These are phyloP conservation scores for Sebastes oblongus DNA, from an alignment of 2,797 vertebrate genomes.

Conservation along the genomic window DNA sequence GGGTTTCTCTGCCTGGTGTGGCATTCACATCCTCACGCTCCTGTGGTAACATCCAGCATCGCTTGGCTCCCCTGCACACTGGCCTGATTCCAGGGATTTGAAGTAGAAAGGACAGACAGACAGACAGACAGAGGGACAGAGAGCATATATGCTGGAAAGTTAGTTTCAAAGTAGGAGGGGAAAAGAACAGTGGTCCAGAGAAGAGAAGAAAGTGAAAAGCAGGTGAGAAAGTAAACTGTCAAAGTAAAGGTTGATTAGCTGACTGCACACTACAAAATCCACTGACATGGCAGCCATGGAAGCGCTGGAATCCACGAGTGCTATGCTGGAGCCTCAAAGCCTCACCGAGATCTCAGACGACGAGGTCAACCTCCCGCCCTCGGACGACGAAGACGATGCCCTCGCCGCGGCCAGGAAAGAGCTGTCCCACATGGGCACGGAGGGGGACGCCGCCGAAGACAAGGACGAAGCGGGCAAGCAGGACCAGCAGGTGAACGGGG, in stretches of 20 bases:
- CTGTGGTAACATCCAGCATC: slow-evolving; percentile 76
- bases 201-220: slow-evolving; percentile 16
- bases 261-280: slow-evolving; percentile 16
- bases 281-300: slow-evolving; percentile 74
- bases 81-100: slow-evolving; percentile 77
- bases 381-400: slow-evolving; percentile 81
- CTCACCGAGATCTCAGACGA: slow-evolving; percentile 84
- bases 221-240: slow-evolving; percentile 28
- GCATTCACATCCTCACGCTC: slow-evolving; percentile 83
- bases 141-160: slow-evolving; percentile 26
- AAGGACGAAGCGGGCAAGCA: slow-evolving; percentile 77
- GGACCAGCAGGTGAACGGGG: slow-evolving; percentile 90
- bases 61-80: slow-evolving; percentile 68
- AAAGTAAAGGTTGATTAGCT: slow-evolving; percentile 25
- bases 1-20: slow-evolving; percentile 82
- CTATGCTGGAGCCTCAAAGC: slow-evolving; percentile 69
- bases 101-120: slow-evolving; percentile 51
- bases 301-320: slow-evolving; percentile 87
- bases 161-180: slow-evolving; percentile 20
- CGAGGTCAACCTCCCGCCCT: slow-evolving; percentile 78
- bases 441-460: slow-evolving; percentile 58
- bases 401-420: slow-evolving; percentile 79
- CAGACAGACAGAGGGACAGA: slow-evolving; percentile 52
- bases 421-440: slow-evolving; percentile 70
- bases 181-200: slow-evolving; percentile 17